Base-by-base conservation (phyloP, 2,797 vertebrate species). In the Peromyscus nudipes region DNA sequence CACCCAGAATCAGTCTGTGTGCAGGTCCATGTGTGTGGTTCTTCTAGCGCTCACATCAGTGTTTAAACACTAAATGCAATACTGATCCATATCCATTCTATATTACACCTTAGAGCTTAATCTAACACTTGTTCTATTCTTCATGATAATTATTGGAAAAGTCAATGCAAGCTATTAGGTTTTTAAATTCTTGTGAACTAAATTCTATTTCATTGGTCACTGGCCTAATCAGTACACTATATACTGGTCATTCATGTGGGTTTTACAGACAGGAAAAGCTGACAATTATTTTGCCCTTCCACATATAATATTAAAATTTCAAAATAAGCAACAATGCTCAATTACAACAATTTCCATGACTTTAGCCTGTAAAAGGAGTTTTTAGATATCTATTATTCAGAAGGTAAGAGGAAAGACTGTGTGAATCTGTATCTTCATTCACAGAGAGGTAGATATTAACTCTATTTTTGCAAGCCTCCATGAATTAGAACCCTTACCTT, bases 401-500 rank as follows among this genome's bases (percentile, higher is more conserved):
- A 89, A 92, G 87, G 76, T 88, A 83, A 82, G 92, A 92, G n/a
- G 57, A 55, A 75, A 85, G 40, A 88, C 43, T 92, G 64, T 91
- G 69, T 93, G 67, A 96, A 57, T 96, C 93, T 89, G 6, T 77
- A 46, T 52, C 31, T 88, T 40, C 71, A 77, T 93, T 69, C 65
- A 43, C 37, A 94, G 37, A 88, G 84, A 96, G 31, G 81, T 81
- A 6, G 87, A 6, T 29, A 96, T 93, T 96, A 96, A 21, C 31
- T 91, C 49, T 89, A 69, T 92, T 95, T 73, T 77, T 34, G 57
- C 25, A 94, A 85, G 81, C 27, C 31, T 76, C 31, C 80, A 93
- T 89, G 62, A 97, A 69, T 97, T 92, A 93, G 55, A 88, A 79
- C 94, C 89, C 7, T 65, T 75, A 90, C 49, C 19, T 55, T 92